Evolutionary conservation across 2,797 vertebrate species (phyloP), one percentile per base, ranked within the genome.

Genomic region (Telmatherina bonti): DNA sequence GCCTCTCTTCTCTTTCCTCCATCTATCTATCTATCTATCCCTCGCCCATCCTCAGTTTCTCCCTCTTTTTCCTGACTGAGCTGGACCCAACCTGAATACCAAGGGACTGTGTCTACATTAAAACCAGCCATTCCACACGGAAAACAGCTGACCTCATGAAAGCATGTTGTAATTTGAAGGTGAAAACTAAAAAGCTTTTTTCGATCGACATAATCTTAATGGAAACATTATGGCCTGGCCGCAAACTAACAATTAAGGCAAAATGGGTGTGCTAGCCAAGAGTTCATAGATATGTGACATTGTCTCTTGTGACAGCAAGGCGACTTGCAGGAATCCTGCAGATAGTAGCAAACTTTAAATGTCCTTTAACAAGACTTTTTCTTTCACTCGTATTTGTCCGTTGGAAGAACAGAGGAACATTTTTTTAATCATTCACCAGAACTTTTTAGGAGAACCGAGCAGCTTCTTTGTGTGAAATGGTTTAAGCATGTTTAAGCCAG

Each of bases 121-220:
- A 89, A 92, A 92, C 66, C 1, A 54, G 72, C 85, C 82, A 82
- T 89, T 91, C 87, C 85, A 72, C 84, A 73, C 88, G 86, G 89
- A 92, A 91, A 92, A 90, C 84, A 84, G 91, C 92, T 93, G 92
- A 93, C 91, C 91, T 89, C 89, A 78, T 87, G 85, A 92, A 91
- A 93, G 82, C 86, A 74, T 82, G 86, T 85, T 86, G 91, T 93
- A 93, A 90, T 93, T 90, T 86, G 87, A 90, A 93, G 91, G 91
- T 91, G 91, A 93, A 93, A 93, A 91, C 89, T 89, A 89, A 93
- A 92, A 93, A 92, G 90, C 91, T 86, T 91, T 87, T 79, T 76
- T 78, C 83, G 61, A 91, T 92, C 87, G 85, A 91, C 92, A 71
- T 87, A 75, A 85, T 90, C 90, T 83, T 93, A 92, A 92, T 93